Conservation (phyloP, 2,113 vertebrate species). For the Cynoglossus semilaevis region DNA sequence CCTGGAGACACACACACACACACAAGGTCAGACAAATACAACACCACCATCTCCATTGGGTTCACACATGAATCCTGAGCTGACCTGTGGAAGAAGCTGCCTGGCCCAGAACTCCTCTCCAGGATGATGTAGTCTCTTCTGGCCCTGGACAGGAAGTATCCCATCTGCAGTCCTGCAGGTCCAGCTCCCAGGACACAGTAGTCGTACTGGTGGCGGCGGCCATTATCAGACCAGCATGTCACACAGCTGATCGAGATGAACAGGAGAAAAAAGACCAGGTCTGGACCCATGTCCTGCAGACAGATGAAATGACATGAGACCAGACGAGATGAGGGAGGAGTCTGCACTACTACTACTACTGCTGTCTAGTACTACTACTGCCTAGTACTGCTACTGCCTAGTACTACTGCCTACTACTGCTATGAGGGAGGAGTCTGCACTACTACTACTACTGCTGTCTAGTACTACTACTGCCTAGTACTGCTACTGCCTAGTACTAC, state of each 20-base stretch:
- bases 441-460: no score
- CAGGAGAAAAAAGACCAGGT: slow-evolving; percentile 36
- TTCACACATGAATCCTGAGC: slow-evolving; percentile 24
- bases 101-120: slow-evolving; percentile 82
- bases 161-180: slow-evolving; percentile 89
- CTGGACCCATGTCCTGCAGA: slow-evolving; percentile 66
- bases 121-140: slow-evolving; percentile 85
- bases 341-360: no score
- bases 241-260: slow-evolving; percentile 48
- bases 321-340: no score
- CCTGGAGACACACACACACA: slow-evolving; percentile 48
- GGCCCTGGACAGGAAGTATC: slow-evolving; percentile 84
- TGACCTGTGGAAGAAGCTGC: slow-evolving; percentile 88
- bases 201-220: slow-evolving; percentile 69
- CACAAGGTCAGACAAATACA: not conserved
- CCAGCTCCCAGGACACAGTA: slow-evolving; percentile 94
- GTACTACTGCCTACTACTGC: no score
- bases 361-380: no score
- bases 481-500: no score
- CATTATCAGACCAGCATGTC: slow-evolving; percentile 31
- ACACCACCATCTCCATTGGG: not conserved
- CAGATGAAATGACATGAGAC: not conserved
- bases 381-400: no score
- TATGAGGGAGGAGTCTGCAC: no score
- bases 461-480: no score